phyloP scores from a whole-genome alignment of 2,797 vertebrate species.

The Alfaro cultratus region DNA sequence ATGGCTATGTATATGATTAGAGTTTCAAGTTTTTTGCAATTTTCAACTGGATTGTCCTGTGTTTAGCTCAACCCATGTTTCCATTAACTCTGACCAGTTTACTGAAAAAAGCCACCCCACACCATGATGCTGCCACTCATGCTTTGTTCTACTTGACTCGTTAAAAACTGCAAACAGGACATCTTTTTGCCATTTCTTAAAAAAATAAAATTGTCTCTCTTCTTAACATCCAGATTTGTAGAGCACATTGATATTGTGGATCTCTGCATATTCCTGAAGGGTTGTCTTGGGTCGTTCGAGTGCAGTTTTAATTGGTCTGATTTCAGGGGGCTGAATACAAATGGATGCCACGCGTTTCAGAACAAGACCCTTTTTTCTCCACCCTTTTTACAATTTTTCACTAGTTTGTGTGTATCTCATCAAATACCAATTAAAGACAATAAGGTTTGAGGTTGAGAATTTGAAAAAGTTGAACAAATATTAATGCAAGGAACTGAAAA shows the following conservation, averaged over 20 bases:
- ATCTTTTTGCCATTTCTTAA: too few species aligned
- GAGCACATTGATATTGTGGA: not conserved
- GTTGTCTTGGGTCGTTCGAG: not conserved
- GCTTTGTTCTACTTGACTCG: too few species aligned
- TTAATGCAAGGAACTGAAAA: not conserved
- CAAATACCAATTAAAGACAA: not conserved
- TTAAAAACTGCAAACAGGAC: too few species aligned
- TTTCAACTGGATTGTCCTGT: too few species aligned
- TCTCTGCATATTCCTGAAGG: not conserved
- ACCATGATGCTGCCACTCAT: not conserved
- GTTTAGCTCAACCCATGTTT: not conserved
- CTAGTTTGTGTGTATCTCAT: not conserved
- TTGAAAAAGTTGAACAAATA: not conserved
- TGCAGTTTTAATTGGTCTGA: not conserved
- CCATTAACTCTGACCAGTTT: not conserved
- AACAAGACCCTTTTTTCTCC: not conserved
- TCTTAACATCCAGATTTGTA: not conserved
- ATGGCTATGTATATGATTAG: too few species aligned
- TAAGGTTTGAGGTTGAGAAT: not conserved
- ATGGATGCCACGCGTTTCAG: not conserved
- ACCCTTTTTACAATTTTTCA: not conserved
- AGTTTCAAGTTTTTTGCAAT: too few species aligned
- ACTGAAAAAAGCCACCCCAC: not conserved
- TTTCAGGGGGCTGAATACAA: not conserved
- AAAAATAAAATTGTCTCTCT: too few species aligned